Evolutionary conservation across 2,113 vertebrate species (phyloP).

Genomic region (Hypomesus transpacificus): DNA sequence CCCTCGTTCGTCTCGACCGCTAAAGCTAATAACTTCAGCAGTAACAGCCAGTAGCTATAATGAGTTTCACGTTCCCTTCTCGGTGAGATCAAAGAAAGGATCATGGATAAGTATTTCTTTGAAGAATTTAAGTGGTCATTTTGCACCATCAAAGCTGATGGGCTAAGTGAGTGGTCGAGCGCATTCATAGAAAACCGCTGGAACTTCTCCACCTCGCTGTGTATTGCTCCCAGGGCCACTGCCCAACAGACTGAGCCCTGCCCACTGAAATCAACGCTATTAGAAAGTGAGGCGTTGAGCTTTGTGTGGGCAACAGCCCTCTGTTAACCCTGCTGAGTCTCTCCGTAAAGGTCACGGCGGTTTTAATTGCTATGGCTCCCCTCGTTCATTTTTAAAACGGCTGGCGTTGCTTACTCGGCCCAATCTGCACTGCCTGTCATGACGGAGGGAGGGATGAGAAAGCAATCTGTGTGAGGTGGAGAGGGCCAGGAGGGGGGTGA

Average conservation of each 20-base stretch:
- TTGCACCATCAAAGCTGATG: not conserved
- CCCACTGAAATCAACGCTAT: slow-evolving; percentile 25
- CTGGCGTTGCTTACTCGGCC: slow-evolving; percentile 29
- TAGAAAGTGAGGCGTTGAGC: slow-evolving; percentile 30
- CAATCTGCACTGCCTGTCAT: slow-evolving; percentile 29
- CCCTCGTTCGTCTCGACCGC: too few relatives aligned
- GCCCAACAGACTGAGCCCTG: slow-evolving; percentile 13
- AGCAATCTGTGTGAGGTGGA: slow-evolving; percentile 32
- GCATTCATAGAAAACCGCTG: not conserved
- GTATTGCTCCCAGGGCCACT: slow-evolving; percentile 2
- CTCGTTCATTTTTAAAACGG: slow-evolving; percentile 21
- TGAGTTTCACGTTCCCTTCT: not conserved
- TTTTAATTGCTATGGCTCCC: slow-evolving; percentile 45
- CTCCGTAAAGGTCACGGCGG: slow-evolving; percentile 33
- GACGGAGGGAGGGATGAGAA: slow-evolving; percentile 28
- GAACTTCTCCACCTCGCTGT: slow-evolving; percentile 5
- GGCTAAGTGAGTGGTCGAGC: slow-evolving; percentile 21
- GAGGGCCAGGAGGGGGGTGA: slow-evolving; percentile 11
- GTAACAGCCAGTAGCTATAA: not conserved
- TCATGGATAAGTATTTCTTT: slow-evolving; percentile 4
- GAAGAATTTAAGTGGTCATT: slow-evolving; percentile 1
- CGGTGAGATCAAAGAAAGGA: slow-evolving; percentile 13
- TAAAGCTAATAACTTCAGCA: not conserved
- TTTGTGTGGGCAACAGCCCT: slow-evolving; percentile 26
- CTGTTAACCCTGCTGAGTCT: slow-evolving; percentile 24